Evolutionary conservation across 2,888 invertebrate species (phyloP), one percentile per base, ranked within the genome.

Genomic region (Drosophila fulvimacula): DNA sequence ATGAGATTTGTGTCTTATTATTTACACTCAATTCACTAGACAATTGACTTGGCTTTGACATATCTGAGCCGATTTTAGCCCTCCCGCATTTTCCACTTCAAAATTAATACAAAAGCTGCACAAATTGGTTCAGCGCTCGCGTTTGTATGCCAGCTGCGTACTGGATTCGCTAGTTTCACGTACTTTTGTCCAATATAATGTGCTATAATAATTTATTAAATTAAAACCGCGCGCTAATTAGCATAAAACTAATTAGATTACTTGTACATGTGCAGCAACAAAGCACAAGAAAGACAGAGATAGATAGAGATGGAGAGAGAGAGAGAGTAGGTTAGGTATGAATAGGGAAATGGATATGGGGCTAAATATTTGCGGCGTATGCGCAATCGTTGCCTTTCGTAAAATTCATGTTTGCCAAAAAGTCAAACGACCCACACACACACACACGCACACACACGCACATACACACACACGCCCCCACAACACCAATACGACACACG

Each of bases 191-290:
- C 70, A 55, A 72, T 84, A 84, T 84, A 82, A 76, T 79, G 73
- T 69, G 88, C 76, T 61, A 78, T 86, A 85, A 79, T 88, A 86
- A 81, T 76, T 80, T 83, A 89, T 88, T 89, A 82, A 88, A 88
- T 86, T 80, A 81, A 79, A 80, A 72, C 82, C 79, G 69, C 75
- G 65, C 74, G 69, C 88, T 83, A 86, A 89, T 89, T 89, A 88
- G 80, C 86, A 88, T 89, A 82, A 86, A 88, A 88, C 86, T 89
- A 88, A 88, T 88, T 88, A 88, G 87, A 83, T 88, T 83, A 86
- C 84, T 86, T 86, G 76, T 77, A 82, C 76, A 85, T 77, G 76
- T 76, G 71, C 73, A 69, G 69, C 73, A 70, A 57, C 71, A 79
- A 68, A 87, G 67, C 66, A 68, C 68, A 46, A 46, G 5, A 66